These are phyloP conservation scores for Nasonovia ribisnigri DNA, from an alignment of 2,888 invertebrate genomes.

Conservation along the genomic window DNA sequence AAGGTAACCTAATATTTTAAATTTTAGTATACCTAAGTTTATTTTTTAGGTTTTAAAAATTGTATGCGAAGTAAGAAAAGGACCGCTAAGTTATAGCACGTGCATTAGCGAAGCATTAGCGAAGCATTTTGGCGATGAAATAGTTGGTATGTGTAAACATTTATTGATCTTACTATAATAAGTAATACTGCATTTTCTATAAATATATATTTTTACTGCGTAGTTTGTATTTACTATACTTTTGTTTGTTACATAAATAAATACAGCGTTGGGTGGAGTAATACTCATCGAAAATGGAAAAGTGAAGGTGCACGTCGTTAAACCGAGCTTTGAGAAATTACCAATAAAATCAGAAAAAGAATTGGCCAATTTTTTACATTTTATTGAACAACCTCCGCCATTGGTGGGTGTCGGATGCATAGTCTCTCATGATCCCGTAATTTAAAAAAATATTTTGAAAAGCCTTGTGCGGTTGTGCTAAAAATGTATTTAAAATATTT, in stretches of 20 bases:
- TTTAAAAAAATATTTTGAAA: constrained; percentile 67
- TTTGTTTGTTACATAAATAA: too few relatives aligned
- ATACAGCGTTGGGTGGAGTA: constrained; percentile 85
- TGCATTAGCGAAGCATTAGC: constrained; percentile 81
- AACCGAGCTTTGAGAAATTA: constrained; percentile 89
- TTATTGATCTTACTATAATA: background rate
- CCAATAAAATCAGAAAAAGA: constrained; percentile 81
- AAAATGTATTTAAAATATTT: background rate
- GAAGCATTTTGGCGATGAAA: constrained; percentile 77
- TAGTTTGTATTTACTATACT: too few relatives aligned
- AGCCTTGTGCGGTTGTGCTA: background rate
- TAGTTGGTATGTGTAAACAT: constrained; percentile 74
- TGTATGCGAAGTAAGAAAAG: constrained; percentile 79
- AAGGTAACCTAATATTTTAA: background rate
- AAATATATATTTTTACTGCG: too few relatives aligned
- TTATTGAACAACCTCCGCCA: constrained; percentile 91
- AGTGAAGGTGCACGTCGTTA: constrained; percentile 88
- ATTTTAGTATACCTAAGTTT: background rate
- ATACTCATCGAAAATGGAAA: constrained; percentile 87
- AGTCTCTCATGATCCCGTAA: constrained; percentile 87
- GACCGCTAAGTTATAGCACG: constrained; percentile 83
- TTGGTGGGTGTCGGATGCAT: constrained; percentile 89
- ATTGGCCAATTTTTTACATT: constrained; percentile 90
- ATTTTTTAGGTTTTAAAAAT: constrained; percentile 35
- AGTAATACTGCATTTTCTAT: too few relatives aligned